Base-by-base conservation (phyloP, 1,140 invertebrate genomes). In the Pachyrhynchus sulphureomaculatus region DNA sequence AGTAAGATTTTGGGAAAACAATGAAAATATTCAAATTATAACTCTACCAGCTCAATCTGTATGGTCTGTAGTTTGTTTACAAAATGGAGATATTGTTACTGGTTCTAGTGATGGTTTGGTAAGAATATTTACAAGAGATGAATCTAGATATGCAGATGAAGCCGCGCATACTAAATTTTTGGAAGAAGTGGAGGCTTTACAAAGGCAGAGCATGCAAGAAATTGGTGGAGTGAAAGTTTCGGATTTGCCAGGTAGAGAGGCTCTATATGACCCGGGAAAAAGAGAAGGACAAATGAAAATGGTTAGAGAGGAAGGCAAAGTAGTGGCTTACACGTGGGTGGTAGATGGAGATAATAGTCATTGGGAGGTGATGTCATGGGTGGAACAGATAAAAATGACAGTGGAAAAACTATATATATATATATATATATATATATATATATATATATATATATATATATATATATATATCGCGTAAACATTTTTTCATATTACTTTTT, bases 321-420 rank as follows among this genome's bases (percentile, higher is more conserved):
- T 93, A 0, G 84, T 87, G 66, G 90, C 88, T 44, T 93, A 93
- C 69, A 85, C 80, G 15, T 96, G 94, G 94, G 88, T 86, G 26
- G 79, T 82, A 2, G 82, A 80, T 4, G 81, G 86, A 37, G 71
- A 80, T 17, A 81, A 85, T 34, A 68, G 72, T 54, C 70, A 70
- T 48, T 98, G 95, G 95, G 84, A 84, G 95, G 95, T 2, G 92
- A 96, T 73, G 92, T 97, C 1, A 84, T 93, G 64, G 93, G 95
- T 2, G 86, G 88, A 2, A 82, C 85, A 18, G 87, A 86, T 15
- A 81, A 87, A 44, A 82, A 78, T 24, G 80, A 80, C 13, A 82
- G 82, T 0, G 85, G 88, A 5, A 96, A 93, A 76, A 86, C 85
- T 17, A 75, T 92, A 54, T 86, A 86, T 73, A n/a, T n/a, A n/a